These are phyloP conservation scores for Sigmodon hispidus DNA, from an alignment of 2,113 vertebrate species.

Conservation along the genomic window DNA sequence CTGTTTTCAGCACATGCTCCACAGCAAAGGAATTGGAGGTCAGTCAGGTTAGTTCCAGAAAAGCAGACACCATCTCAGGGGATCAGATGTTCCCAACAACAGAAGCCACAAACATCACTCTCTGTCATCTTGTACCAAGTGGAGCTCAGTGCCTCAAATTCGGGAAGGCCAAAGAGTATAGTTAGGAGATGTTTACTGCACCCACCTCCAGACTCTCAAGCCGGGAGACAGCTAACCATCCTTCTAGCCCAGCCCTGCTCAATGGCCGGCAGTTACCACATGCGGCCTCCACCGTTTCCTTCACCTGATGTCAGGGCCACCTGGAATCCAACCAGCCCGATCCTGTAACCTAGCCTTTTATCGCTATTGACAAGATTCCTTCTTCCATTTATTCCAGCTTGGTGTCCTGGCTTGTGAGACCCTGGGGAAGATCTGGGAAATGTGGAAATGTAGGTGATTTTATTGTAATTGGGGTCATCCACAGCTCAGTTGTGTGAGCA, in stretches of 20 bases:
- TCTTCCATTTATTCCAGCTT: neutral
- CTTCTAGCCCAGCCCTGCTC: neutral
- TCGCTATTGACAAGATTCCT: neutral
- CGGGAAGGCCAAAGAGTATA: neutral
- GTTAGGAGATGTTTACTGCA: neutral
- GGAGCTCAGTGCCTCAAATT: neutral
- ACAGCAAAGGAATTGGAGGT: neutral
- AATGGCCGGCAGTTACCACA: neutral
- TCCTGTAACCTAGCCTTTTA: neutral
- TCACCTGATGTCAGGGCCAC: neutral
- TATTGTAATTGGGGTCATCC: neutral
- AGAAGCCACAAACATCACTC: neutral
- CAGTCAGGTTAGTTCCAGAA: neutral
- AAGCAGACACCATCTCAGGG: neutral
- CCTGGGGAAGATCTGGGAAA: fast-evolving
- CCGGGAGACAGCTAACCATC: neutral
- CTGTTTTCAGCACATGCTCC: neutral
- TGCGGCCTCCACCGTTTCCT: neutral
- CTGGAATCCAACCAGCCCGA: neutral
- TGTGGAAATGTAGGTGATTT: neutral
- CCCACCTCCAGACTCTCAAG: neutral
- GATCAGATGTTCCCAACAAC: neutral
- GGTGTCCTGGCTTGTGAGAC: neutral
- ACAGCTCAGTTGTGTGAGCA: neutral
- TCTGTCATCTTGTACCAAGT: neutral